Conservation (phyloP, 2,888 invertebrate species). For the Timandra comae region DNA sequence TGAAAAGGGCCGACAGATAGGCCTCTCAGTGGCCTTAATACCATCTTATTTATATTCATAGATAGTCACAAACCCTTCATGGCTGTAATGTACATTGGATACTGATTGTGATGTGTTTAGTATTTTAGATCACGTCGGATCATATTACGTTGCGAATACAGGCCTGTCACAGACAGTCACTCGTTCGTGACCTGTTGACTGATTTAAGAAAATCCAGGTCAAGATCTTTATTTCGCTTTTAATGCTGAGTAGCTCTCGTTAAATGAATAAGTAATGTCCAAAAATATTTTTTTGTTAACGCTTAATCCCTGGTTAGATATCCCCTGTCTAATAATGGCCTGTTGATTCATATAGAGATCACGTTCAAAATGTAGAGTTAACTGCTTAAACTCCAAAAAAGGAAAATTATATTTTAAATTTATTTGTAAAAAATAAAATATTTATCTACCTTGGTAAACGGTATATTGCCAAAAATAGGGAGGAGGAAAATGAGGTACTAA, state of each 20-base stretch:
- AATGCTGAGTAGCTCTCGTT: conserved; percentile 47
- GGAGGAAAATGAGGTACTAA: too few relatives aligned
- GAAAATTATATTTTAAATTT: too few relatives aligned
- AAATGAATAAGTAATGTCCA: conserved; percentile 10
- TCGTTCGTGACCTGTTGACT: conserved; percentile 73
- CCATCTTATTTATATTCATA: conserved; percentile 13
- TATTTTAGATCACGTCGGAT: conserved; percentile 48
- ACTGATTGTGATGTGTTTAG: conserved; percentile 34
- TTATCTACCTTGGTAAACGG: too few relatives aligned
- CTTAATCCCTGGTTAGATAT: too few relatives aligned
- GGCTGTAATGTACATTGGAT: conserved; percentile 13
- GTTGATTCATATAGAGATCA: too few relatives aligned
- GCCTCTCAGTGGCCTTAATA: conserved; percentile 3
- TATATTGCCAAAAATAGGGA: too few relatives aligned
- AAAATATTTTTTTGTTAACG: too few relatives aligned
- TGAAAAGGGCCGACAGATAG: conserved; percentile 2
- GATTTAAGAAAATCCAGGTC: conserved; percentile 68
- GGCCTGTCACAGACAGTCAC: conserved; percentile 67
- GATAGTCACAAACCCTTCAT: conserved; percentile 11
- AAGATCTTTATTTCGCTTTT: conserved; percentile 68
- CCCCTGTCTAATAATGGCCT: too few relatives aligned
- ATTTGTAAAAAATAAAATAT: too few relatives aligned
- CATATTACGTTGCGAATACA: conserved; percentile 52
- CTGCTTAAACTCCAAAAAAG: too few relatives aligned
- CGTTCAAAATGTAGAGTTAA: too few relatives aligned